A percentile compares a stretch with the other conserved stretches of the same genome.
phyloP scores from a whole-genome alignment of 2,113 vertebrate species.

The Mustelus asterias region DNA sequence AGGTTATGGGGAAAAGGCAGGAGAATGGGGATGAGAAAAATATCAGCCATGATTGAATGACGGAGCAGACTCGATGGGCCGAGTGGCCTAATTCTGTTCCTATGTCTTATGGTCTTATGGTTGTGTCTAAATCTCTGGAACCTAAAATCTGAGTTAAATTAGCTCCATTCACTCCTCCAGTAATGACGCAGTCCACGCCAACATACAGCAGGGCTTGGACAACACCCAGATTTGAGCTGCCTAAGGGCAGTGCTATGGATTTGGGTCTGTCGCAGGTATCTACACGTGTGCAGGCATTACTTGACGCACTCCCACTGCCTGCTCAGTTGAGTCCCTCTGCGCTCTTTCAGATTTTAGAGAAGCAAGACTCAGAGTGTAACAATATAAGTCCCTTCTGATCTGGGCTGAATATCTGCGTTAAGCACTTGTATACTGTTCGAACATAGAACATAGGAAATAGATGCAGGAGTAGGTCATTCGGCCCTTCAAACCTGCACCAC shows the following conservation, averaged over 20 bases:
- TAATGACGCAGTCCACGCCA: background rate
- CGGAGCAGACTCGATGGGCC: too few relatives aligned
- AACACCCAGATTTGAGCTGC: too few relatives aligned
- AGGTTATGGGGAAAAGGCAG: too few relatives aligned
- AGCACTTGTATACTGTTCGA: background rate
- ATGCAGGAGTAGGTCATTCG: too few relatives aligned
- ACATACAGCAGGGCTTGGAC: too few relatives aligned
- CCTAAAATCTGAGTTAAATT: background rate
- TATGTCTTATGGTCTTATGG: too few relatives aligned
- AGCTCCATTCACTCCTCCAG: background rate
- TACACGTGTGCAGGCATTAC: background rate
- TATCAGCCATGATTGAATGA: too few relatives aligned
- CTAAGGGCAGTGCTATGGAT: background rate
- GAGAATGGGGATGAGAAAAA: too few relatives aligned
- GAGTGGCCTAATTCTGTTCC: too few relatives aligned
- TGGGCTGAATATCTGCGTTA: background rate
- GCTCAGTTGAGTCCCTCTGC: background rate
- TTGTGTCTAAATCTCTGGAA: background rate
- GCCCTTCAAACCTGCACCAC: too few relatives aligned
- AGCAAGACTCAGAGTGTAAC: background rate
- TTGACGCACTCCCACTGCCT: background rate
- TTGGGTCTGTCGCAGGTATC: background rate
- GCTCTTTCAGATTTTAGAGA: too few relatives aligned
- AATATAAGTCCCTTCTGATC: background rate
- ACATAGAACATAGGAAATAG: too few relatives aligned